Evolutionary conservation across 1,140 invertebrate genomes (phyloP).

Genomic region (Sarcophaga bullata): DNA sequence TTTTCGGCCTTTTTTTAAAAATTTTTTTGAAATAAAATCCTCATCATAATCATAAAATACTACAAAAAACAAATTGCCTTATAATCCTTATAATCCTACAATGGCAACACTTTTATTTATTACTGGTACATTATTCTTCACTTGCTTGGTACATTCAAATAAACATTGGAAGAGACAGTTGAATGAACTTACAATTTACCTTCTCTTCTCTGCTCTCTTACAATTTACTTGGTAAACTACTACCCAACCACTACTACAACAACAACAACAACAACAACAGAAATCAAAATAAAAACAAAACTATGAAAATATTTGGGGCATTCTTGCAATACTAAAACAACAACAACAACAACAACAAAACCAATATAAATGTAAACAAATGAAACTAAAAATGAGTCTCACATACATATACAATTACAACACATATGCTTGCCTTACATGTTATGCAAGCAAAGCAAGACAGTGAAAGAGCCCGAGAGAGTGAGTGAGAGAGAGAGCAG

Average conservation of each 20-base stretch:
- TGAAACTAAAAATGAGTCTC: neutral
- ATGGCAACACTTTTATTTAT: neutral
- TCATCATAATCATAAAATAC: neutral
- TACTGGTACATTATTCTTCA: neutral
- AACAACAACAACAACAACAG: neutral
- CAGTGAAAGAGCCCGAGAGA: no score
- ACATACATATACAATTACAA: no score
- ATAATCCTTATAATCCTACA: neutral
- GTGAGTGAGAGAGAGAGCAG: no score
- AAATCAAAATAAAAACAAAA: neutral
- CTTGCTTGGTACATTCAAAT: neutral
- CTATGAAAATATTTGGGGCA: neutral
- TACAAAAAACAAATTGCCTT: neutral
- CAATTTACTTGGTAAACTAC: no score
- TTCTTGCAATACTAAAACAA: neutral
- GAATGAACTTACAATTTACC: neutral
- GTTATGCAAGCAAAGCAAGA: no score
- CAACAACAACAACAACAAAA: neutral
- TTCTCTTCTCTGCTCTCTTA: neutral
- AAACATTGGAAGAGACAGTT: slow-evolving; percentile 1
- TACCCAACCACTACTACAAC: neutral
- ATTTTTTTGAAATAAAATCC: no score
- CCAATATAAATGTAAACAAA: neutral
- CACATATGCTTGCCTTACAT: no score
- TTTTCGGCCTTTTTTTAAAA: no score